A percentile compares a stretch with the other conserved stretches of the same genome.
Conservation (phyloP, 2,888 invertebrate species). For the Melangyna quadrimaculata region DNA sequence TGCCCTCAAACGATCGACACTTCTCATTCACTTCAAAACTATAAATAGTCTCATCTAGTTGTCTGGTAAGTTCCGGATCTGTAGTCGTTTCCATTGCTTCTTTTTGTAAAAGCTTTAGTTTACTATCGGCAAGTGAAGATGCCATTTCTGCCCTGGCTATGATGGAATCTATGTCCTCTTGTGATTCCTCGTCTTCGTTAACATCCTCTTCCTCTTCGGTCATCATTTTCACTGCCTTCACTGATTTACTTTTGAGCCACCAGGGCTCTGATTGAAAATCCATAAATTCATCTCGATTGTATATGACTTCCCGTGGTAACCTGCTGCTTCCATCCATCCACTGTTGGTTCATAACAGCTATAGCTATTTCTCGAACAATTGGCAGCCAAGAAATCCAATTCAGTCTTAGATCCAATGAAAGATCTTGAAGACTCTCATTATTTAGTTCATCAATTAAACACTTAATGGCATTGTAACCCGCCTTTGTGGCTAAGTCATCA, state of each 20-base stretch:
- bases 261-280: slow-evolving; percentile 75
- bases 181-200: not conserved
- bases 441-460: slow-evolving; percentile 73
- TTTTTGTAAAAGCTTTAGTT: slow-evolving; percentile 55
- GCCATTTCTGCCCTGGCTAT: slow-evolving; percentile 73
- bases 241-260: slow-evolving; percentile 75
- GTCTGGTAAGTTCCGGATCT: slow-evolving; percentile 66
- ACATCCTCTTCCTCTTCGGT: not conserved
- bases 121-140: slow-evolving; percentile 69
- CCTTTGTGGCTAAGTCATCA: slow-evolving; percentile 72
- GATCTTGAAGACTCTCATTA: slow-evolving; percentile 49
- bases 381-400: slow-evolving; percentile 75
- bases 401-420: slow-evolving; percentile 45
- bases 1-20: slow-evolving; percentile 63
- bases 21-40: slow-evolving; percentile 74
- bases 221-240: slow-evolving; percentile 72
- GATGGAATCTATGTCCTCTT: slow-evolving; percentile 55
- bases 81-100: slow-evolving; percentile 12
- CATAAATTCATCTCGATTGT: slow-evolving; percentile 74
- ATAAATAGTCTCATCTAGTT: slow-evolving; percentile 73
- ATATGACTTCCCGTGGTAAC: slow-evolving; percentile 76
- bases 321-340: slow-evolving; percentile 45
- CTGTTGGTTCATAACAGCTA: slow-evolving; percentile 55
- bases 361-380: slow-evolving; percentile 76
- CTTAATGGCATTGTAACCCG: slow-evolving; percentile 76